Conservation (phyloP, 2,113 vertebrate species). For the Eulacestoma nigropectus region DNA sequence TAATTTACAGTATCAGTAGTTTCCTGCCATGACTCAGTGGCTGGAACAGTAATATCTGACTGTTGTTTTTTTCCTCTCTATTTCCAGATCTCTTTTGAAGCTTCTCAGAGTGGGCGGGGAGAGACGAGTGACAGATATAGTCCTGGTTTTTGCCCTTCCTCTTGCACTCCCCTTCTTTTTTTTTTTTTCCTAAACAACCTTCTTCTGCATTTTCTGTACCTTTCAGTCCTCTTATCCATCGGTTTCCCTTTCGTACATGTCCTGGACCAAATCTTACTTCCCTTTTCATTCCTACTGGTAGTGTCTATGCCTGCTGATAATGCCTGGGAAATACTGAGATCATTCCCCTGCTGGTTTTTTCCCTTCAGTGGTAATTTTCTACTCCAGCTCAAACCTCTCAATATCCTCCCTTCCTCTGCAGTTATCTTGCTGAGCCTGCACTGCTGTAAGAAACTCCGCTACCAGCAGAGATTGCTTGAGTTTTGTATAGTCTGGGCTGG, state of each 20-base stretch:
- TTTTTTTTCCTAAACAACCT: neutral
- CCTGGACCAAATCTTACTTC: neutral
- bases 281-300: neutral
- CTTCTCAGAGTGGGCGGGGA: slow-evolving; percentile 12
- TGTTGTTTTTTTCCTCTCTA: slow-evolving; percentile 37
- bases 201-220: neutral
- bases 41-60: slow-evolving; percentile 63
- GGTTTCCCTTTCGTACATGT: neutral
- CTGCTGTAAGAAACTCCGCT: neutral
- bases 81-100: slow-evolving; percentile 58
- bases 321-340: slow-evolving; percentile 35
- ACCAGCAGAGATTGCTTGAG: neutral
- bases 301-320: slow-evolving; percentile 5
- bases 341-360: neutral
- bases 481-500: neutral
- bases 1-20: slow-evolving; percentile 58
- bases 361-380: neutral
- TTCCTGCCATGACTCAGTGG: slow-evolving; percentile 64
- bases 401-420: neutral
- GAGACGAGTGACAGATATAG: slow-evolving; percentile 27
- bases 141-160: slow-evolving; percentile 24
- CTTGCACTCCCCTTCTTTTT: neutral
- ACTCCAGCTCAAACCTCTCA: neutral
- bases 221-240: neutral
- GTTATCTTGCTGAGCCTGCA: neutral